A percentile compares a stretch with the other conserved stretches of the same genome.
These are phyloP conservation scores for Suncus etruscus DNA, from an alignment of 2,113 vertebrate species.

Conservation along the genomic window DNA sequence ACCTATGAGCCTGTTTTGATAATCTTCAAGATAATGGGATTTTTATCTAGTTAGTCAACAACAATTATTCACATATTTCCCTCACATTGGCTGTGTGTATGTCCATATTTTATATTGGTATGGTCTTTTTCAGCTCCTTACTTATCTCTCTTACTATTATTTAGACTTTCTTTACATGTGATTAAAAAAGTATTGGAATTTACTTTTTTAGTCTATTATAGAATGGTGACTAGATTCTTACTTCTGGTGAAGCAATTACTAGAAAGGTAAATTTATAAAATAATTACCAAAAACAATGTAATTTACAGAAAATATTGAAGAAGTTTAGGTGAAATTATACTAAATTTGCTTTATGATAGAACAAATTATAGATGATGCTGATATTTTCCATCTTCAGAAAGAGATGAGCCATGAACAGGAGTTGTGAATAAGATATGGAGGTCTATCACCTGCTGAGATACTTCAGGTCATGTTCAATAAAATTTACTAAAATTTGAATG, in stretches of 20 bases:
- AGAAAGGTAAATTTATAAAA: slow-evolving; percentile 56
- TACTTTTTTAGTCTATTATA: slow-evolving; percentile 71
- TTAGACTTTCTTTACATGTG: slow-evolving; percentile 64
- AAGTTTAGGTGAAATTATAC: slow-evolving; percentile 64
- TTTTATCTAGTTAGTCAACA: slow-evolving; percentile 61
- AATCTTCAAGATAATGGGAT: background rate
- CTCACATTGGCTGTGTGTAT: background rate
- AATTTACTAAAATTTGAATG: slow-evolving; percentile 42
- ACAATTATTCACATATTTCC: slow-evolving; percentile 61
- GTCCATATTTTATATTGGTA: background rate
- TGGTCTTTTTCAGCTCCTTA: background rate
- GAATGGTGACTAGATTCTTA: slow-evolving; percentile 51
- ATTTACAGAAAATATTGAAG: slow-evolving; percentile 54
- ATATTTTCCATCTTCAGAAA: slow-evolving; percentile 38
- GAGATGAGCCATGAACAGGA: slow-evolving; percentile 53
- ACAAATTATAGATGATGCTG: slow-evolving; percentile 57
- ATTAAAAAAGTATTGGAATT: slow-evolving; percentile 66
- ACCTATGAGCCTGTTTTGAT: background rate
- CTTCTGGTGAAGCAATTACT: slow-evolving; percentile 46
- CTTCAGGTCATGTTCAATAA: slow-evolving; percentile 53
- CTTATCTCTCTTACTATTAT: slow-evolving; percentile 38
- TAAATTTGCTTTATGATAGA: slow-evolving; percentile 56
- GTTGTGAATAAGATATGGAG: slow-evolving; percentile 52
- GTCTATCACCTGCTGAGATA: slow-evolving; percentile 41
- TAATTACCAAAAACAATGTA: slow-evolving; percentile 34